phyloP scores from a whole-genome alignment of 2,113 vertebrate genomes.

The Forbesichthys papilliferus region DNA sequence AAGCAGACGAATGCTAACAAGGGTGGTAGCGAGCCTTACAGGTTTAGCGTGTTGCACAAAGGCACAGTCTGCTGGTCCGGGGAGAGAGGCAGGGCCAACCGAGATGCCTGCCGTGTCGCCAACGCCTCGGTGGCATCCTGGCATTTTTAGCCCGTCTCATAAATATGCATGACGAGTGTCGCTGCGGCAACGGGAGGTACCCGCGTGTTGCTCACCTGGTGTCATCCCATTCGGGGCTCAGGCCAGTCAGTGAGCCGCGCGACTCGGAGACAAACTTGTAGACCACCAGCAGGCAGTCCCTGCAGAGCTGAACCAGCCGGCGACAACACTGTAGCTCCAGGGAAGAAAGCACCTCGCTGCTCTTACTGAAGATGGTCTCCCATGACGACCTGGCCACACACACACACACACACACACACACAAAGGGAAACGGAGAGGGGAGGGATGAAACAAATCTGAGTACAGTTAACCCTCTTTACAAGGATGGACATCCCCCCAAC shows the following conservation, averaged over 20 bases:
- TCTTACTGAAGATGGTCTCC: conserved; percentile 91
- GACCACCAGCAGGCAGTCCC: conserved; percentile 92
- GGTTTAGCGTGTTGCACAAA: no score
- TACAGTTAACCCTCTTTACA: conserved; percentile 72
- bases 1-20: no score
- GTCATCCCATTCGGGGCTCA: conserved; percentile 87
- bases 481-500: conserved; percentile 64
- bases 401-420: conserved; percentile 12
- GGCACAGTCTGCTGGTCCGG: no score
- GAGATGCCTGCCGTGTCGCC: no score
- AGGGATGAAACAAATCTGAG: conserved; percentile 64
- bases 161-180: no score
- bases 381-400: conserved; percentile 82
- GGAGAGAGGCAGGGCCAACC: no score
- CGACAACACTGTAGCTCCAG: conserved; percentile 92
- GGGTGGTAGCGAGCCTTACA: no score
- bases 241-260: conserved; percentile 83
- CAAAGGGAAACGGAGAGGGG: conserved; percentile 24
- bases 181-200: neutral
- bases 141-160: no score
- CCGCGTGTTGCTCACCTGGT: conserved; percentile 81
- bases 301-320: conserved; percentile 91
- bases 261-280: conserved; percentile 93
- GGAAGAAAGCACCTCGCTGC: conserved; percentile 85
- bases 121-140: no score